Evolutionary conservation across 1,140 invertebrate genomes (phyloP), one percentile per base, ranked within the genome.

Genomic region (Drosophila repletoides): DNA sequence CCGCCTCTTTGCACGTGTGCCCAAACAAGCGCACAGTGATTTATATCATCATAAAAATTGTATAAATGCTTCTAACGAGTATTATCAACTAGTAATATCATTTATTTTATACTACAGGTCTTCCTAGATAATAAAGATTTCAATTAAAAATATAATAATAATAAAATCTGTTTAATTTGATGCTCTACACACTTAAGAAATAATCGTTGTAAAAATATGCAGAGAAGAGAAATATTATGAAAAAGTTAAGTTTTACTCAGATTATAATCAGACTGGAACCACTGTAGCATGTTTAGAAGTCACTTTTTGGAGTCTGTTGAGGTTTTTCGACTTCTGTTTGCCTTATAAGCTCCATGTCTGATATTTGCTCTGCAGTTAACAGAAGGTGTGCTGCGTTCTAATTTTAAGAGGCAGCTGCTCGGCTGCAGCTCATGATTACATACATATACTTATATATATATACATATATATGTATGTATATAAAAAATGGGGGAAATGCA

Each of bases 401-500:
- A 68, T 40, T 68, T 53, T 63, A 68, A 53, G 46, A 10, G 24
- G 29, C 26, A 15, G 28, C 19, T 21, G 22, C 43, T n/a, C n/a
- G 34, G 9, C 1, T 21, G 29, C 17, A 34, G 29, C 12, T 14
- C 5, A 48, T 17, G 26, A 24, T 31, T 29, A 22, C 17, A 33
- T 60, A 40, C n/a, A n/a, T n/a, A n/a, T n/a, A n/a, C n/a, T n/a
- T n/a, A n/a, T n/a, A n/a, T n/a, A n/a, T n/a, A n/a, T n/a, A n/a
- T n/a, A n/a, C n/a, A n/a, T n/a, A n/a, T n/a, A n/a, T n/a, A n/a
- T n/a, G n/a, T n/a, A n/a, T n/a, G n/a, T n/a, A n/a, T n/a, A n/a
- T n/a, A 41, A 34, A 71, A 56, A 65, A 71, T 56, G 10, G 51
- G 24, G 41, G 12, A 12, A 70, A 70, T 84, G 64, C 73, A 73